Percentiles rank a stretch among this genome's conserved stretches.
These are phyloP conservation scores for Coboldia fuscipes DNA, from an alignment of 1,140 invertebrate species.

Conservation along the genomic window DNA sequence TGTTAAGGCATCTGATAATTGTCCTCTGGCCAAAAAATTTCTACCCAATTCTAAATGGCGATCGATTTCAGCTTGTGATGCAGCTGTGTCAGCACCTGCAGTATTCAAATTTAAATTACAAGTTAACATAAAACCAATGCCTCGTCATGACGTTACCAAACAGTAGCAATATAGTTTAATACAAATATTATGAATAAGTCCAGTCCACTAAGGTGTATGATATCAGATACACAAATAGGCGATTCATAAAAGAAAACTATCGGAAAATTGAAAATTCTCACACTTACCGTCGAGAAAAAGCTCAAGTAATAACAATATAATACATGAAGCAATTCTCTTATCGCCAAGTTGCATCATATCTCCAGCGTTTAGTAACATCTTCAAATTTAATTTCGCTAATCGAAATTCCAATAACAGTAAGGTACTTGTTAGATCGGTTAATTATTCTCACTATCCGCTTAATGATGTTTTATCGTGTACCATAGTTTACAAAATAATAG, in stretches of 20 bases:
- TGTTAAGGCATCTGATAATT: conserved; percentile 86
- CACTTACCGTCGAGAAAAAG: conserved; percentile 17
- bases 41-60: conserved; percentile 85
- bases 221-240: neutral
- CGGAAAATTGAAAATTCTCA: neutral
- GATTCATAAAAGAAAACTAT: conserved; percentile 3
- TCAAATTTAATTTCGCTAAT: neutral
- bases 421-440: too few relatives aligned
- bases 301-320: conserved; percentile 15
- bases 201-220: neutral
- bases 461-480: too few relatives aligned
- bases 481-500: too few relatives aligned
- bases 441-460: too few relatives aligned
- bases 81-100: conserved; percentile 35
- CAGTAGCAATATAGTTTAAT: neutral
- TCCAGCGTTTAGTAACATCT: neutral
- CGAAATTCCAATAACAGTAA: neutral
- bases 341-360: conserved; percentile 7
- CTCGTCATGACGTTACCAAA: neutral
- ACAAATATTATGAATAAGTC: neutral
- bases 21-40: conserved; percentile 72
- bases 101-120: neutral
- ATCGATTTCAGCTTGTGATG: conserved; percentile 57
- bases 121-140: neutral
- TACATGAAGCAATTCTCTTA: conserved; percentile 15